Evolutionary conservation across 2,797 vertebrate species (phyloP), one percentile per base, ranked within the genome.

Genomic region (Sorex maritimensis): DNA sequence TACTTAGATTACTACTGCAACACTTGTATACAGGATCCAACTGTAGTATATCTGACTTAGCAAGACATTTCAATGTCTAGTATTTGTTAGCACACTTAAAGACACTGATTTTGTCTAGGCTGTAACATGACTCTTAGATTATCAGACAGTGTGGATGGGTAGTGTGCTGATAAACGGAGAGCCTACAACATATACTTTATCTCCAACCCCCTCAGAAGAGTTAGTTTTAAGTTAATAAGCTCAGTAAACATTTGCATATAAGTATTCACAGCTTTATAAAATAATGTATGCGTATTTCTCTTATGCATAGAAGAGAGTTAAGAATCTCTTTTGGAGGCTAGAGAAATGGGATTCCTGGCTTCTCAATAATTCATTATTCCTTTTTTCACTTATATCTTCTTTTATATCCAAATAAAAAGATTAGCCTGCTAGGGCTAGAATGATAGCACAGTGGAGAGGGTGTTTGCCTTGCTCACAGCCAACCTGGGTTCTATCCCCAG

Each of bases 211-310:
- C 58, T 61, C 68, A 92, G 38, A 92, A 92, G 65, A 28, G 75
- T 58, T 30, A 69, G 30, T 34, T 75, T 75, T 28, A 82, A 83
- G 68, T 73, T 65, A 77, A 65, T 5, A 52, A 77, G 24, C 26
- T 78, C 65, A 78, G 17, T 83, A 58, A 88, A 86, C 6, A 12
- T 91, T 63, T 82, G 6, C 15, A 10, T 38, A 65, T 67, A 17
- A 61, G 19, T 28, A 55, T 28, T 90, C 86, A 81, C 26, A 81
- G 69, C 44, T 3, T 69, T 89, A 61, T 30, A 89, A 92, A 92
- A 79, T 49, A 71, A 79, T 5, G 3, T 3, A 26, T 23, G 6
- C 9, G 11, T 23, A 61, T 84, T 79, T 41, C 61, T 81, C 78
- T 72, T 46, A 26, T 12, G 15, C 17, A 52, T 0, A 30, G 14